These are phyloP conservation scores for Drepanosiphum platanoidis DNA, from an alignment of 2,888 invertebrate genomes.

Conservation along the genomic window DNA sequence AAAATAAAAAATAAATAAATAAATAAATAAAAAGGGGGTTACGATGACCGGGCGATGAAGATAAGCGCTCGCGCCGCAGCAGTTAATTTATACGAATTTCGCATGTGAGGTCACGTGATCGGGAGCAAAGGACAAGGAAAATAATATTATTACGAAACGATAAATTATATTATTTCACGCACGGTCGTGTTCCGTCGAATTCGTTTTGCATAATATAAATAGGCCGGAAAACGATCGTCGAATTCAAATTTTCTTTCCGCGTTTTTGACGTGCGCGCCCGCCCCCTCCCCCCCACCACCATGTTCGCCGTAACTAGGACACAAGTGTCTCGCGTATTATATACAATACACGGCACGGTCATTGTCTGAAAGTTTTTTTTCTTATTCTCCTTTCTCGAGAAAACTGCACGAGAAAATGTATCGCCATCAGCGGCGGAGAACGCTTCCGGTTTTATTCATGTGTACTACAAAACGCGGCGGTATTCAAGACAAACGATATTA, in stretches of 20 bases:
- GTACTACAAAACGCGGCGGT: slow-evolving; percentile 35
- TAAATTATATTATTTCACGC: slow-evolving; percentile 54
- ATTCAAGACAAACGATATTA: slow-evolving; percentile 62
- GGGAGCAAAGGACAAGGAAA: slow-evolving; percentile 43
- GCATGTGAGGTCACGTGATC: slow-evolving; percentile 59
- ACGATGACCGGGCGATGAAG: slow-evolving; percentile 52
- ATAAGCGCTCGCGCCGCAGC: slow-evolving; percentile 46
- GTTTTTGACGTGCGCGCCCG: slow-evolving; percentile 47
- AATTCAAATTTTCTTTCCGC: slow-evolving; percentile 61
- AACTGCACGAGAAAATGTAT: slow-evolving; percentile 61
- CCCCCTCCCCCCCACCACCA: too few species aligned
- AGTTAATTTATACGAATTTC: slow-evolving; percentile 59
- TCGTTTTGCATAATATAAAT: slow-evolving; percentile 56
- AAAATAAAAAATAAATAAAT: slow-evolving; percentile 13
- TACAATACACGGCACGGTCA: slow-evolving; percentile 56
- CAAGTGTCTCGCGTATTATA: slow-evolving; percentile 47
- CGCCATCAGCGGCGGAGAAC: slow-evolving; percentile 61
- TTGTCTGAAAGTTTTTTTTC: slow-evolving; percentile 57
- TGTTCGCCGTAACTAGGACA: slow-evolving; percentile 11
- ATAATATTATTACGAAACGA: slow-evolving; percentile 59
- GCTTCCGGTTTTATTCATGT: slow-evolving; percentile 62
- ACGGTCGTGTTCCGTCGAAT: slow-evolving; percentile 43
- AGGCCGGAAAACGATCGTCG: slow-evolving; percentile 59
- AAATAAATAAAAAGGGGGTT: slow-evolving; percentile 19
- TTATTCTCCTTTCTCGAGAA: slow-evolving; percentile 32